These are phyloP conservation scores for Cinara cedri DNA, from an alignment of 2,888 invertebrate genomes.

Conservation along the genomic window DNA sequence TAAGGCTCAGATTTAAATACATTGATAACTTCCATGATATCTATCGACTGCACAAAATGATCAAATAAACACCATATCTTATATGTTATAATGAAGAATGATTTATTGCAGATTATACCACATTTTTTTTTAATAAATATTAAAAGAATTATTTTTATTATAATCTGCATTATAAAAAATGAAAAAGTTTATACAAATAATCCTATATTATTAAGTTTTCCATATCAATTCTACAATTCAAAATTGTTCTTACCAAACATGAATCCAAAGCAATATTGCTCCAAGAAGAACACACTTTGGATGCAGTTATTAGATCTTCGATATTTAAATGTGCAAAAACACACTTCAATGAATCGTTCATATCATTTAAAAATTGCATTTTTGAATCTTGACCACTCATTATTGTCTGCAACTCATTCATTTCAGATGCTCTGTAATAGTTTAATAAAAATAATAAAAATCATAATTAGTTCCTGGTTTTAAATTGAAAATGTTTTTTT, in stretches of 20 bases:
- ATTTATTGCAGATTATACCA: no score
- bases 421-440: slow-evolving; percentile 22
- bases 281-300: slow-evolving; percentile 81
- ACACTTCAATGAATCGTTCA: slow-evolving; percentile 64
- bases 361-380: slow-evolving; percentile 45
- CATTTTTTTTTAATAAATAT: no score
- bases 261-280: slow-evolving; percentile 74
- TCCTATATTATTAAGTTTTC: no score
- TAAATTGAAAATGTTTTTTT: background rate
- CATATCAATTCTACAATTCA: background rate
- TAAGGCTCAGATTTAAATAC: no score
- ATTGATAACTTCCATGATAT: no score
- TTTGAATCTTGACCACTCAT: background rate
- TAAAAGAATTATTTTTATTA: no score
- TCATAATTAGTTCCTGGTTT: background rate
- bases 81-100: no score
- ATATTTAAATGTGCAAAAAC: slow-evolving; percentile 83
- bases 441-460: slow-evolving; percentile 5
- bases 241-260: slow-evolving; percentile 64
- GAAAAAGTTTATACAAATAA: no score
- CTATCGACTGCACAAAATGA: no score
- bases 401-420: slow-evolving; percentile 17
- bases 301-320: slow-evolving; percentile 77
- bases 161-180: no score
- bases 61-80: no score